A percentile compares a stretch with the other conserved stretches of the same genome.
Evolutionary conservation across 1,140 invertebrate species (phyloP).

Genomic region (Eubasilissa regina): DNA sequence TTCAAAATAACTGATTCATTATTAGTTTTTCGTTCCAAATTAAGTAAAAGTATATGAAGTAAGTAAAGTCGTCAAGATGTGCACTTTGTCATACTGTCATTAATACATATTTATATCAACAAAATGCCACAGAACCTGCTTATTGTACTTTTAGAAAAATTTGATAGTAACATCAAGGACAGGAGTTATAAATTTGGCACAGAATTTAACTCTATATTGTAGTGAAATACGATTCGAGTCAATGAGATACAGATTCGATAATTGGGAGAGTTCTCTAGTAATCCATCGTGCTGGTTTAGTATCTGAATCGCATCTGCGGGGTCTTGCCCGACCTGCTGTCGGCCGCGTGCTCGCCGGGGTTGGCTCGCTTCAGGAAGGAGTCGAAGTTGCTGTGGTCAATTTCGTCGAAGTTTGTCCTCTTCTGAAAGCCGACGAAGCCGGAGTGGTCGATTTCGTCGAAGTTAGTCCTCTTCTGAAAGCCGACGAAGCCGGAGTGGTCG

Average conservation of each 20-base stretch:
- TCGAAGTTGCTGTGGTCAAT: constrained; percentile 50
- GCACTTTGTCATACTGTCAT: neutral
- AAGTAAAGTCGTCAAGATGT: neutral
- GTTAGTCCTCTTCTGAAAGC: constrained; percentile 27
- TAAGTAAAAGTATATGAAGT: too few relatives aligned
- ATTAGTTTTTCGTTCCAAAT: too few relatives aligned
- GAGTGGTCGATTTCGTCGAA: constrained; percentile 50
- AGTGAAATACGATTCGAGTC: constrained; percentile 30
- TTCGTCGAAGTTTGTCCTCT: constrained; percentile 35
- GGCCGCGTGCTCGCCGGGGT: neutral
- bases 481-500: constrained; percentile 49
- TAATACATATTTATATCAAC: neutral
- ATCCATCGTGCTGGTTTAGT: neutral
- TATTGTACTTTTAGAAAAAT: neutral
- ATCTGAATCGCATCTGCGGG: constrained; percentile 17
- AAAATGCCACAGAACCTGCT: neutral
- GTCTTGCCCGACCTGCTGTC: neutral
- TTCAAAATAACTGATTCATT: too few relatives aligned
- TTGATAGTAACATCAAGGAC: neutral
- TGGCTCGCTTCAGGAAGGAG: constrained; percentile 38
- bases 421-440: constrained; percentile 39
- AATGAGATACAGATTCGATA: neutral
- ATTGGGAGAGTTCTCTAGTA: constrained; percentile 2
- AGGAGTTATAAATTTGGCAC: constrained; percentile 4
- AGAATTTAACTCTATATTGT: constrained; percentile 1